Evolutionary conservation across 2,113 vertebrate species (phyloP).

Genomic region (Cottus gobio): DNA sequence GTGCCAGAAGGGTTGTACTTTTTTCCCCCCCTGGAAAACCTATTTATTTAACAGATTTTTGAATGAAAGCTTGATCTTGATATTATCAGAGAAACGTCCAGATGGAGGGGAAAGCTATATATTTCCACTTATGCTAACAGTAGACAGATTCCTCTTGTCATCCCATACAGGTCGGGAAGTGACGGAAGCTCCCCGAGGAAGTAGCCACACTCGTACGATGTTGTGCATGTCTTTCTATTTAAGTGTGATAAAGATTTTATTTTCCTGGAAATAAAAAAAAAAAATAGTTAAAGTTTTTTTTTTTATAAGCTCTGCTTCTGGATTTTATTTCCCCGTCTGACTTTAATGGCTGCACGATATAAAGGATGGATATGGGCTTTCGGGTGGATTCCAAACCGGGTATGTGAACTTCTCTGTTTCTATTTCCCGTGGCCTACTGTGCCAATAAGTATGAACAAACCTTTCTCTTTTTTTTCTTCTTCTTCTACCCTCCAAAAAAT

Average conservation of each 20-base stretch:
- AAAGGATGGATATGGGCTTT: slow-evolving; percentile 64
- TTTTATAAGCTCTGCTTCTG: slow-evolving; percentile 34
- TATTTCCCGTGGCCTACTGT: slow-evolving; percentile 45
- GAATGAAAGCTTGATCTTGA: slow-evolving; percentile 36
- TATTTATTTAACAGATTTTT: slow-evolving; percentile 16
- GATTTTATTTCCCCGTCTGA: slow-evolving; percentile 66
- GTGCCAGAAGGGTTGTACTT: slow-evolving; percentile 27
- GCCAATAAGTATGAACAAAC: slow-evolving; percentile 67
- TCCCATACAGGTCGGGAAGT: slow-evolving; percentile 9
- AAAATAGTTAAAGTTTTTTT: neutral
- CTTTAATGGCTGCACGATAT: slow-evolving; percentile 64
- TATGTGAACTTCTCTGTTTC: slow-evolving; percentile 67
- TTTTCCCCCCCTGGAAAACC: slow-evolving; percentile 33
- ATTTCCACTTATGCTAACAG: slow-evolving; percentile 1
- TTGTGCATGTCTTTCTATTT: slow-evolving; percentile 9
- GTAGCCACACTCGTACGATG: neutral
- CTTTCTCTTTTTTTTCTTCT: slow-evolving; percentile 5
- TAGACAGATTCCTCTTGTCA: slow-evolving; percentile 19
- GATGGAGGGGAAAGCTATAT: neutral
- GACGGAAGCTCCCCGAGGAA: slow-evolving; percentile 11
- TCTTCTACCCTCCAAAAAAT: slow-evolving; percentile 30
- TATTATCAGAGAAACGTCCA: slow-evolving; percentile 11
- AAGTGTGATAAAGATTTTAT: slow-evolving; percentile 57
- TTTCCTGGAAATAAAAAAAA: slow-evolving; percentile 2
- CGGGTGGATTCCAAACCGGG: slow-evolving; percentile 57